These are phyloP conservation scores for Apteryx mantelli DNA, from an alignment of 2,113 vertebrate species.

Conservation along the genomic window DNA sequence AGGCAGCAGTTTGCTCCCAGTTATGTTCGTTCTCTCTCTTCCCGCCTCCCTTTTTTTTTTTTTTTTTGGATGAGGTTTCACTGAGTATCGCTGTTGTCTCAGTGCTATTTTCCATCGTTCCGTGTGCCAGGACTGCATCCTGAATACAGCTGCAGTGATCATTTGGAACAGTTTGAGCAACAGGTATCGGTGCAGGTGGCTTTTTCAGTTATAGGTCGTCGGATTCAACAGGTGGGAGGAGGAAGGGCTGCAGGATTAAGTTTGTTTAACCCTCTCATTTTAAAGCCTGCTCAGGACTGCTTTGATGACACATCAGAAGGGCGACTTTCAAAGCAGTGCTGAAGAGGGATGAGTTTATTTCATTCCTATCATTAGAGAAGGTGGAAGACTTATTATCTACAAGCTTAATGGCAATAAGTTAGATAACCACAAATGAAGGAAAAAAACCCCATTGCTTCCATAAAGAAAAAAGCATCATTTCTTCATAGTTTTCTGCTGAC, in stretches of 20 bases:
- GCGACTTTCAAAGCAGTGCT: constrained; percentile 52
- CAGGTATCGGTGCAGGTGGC: not conserved
- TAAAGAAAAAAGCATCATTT: not conserved
- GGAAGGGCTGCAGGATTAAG: not conserved
- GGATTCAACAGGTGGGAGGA: constrained; percentile 13
- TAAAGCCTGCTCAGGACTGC: constrained; percentile 50
- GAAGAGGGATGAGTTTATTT: constrained; percentile 53
- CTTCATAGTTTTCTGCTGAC: not conserved
- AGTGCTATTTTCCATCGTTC: not conserved
- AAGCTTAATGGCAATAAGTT: constrained; percentile 54
- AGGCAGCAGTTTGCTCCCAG: not conserved
- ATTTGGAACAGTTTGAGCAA: not conserved
- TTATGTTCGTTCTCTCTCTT: not conserved
- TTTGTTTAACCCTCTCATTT: constrained; percentile 31
- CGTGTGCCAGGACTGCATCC: not conserved
- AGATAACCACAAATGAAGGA: constrained; percentile 55
- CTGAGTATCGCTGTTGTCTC: not conserved
- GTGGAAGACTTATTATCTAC: constrained; percentile 22
- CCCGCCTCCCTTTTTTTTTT: not conserved
- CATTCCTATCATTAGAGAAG: constrained; percentile 7
- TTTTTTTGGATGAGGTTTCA: not conserved
- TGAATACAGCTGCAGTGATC: not conserved
- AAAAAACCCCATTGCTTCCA: not conserved
- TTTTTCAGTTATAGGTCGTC: constrained; percentile 28
- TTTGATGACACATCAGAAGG: constrained; percentile 62